Conservation (phyloP, 2,888 invertebrate species). For the Pollenia griseotomentosa region DNA sequence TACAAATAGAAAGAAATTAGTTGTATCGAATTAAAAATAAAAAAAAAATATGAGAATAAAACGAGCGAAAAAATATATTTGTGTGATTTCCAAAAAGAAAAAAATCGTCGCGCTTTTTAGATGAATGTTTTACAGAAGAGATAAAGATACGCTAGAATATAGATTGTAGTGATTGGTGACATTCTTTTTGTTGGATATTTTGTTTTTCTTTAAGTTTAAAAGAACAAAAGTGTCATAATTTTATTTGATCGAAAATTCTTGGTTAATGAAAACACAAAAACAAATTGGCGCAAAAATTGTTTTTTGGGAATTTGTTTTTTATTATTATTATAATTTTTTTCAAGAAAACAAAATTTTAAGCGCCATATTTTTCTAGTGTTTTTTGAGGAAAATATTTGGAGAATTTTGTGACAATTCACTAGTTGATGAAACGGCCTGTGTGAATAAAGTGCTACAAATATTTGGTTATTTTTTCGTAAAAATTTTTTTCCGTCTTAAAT, state of each 20-base stretch:
- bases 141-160: background rate
- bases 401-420: conserved; percentile 43
- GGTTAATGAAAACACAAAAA: conserved; percentile 15
- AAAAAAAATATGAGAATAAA: conserved; percentile 26
- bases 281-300: conserved; percentile 54
- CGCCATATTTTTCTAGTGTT: conserved; percentile 3
- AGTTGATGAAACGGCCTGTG: conserved; percentile 47
- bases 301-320: conserved; percentile 16
- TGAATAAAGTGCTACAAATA: conserved; percentile 63
- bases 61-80: conserved; percentile 25
- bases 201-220: conserved; percentile 45
- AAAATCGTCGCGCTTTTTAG: background rate
- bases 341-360: background rate
- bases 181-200: background rate
- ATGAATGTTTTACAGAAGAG: too few relatives aligned
- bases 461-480: background rate
- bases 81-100: conserved; percentile 11
- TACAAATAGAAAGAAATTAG: background rate
- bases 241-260: conserved; percentile 55
- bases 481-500: background rate
- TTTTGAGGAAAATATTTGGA: conserved; percentile 54
- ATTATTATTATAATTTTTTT: conserved; percentile 2
- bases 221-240: conserved; percentile 62
- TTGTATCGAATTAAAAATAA: too few relatives aligned
- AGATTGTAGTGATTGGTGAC: conserved; percentile 6